Conservation (phyloP, 2,888 invertebrate species). For the Empis livida region DNA sequence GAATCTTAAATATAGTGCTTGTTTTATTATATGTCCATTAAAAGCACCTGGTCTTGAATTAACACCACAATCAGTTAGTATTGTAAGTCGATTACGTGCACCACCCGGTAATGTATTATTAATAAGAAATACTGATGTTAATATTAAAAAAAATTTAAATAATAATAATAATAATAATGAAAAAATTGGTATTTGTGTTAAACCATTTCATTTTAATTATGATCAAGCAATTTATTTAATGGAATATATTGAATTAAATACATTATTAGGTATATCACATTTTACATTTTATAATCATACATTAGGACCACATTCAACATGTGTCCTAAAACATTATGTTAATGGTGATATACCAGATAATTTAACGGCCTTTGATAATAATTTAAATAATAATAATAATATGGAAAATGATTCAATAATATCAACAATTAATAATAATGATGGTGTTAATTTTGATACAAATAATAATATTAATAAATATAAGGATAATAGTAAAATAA, state of each 20-base stretch:
- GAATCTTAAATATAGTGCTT: constrained; percentile 86
- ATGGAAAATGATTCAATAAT: neutral
- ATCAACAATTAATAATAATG: neutral
- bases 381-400: constrained; percentile 6
- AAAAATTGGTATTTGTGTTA: constrained; percentile 69
- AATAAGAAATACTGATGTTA: constrained; percentile 46
- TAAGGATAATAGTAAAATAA: no score
- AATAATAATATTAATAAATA: no score
- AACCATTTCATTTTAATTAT: constrained; percentile 81
- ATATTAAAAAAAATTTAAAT: constrained; percentile 17
- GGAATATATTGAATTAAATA: constrained; percentile 82
- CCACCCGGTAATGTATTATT: constrained; percentile 51
- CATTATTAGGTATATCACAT: constrained; percentile 69
- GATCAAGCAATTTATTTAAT: constrained; percentile 70
- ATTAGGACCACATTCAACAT: constrained; percentile 62
- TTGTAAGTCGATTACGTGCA: constrained; percentile 47
- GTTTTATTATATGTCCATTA: constrained; percentile 73
- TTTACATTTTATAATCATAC: constrained; percentile 89
- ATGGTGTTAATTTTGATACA: no score
- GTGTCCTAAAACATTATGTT: constrained; percentile 55
- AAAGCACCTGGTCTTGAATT: constrained; percentile 43
- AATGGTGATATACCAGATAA: constrained; percentile 27
- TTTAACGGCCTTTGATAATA: constrained; percentile 25
- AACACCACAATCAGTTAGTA: constrained; percentile 52
- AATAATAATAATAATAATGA: constrained; percentile 33